These are phyloP conservation scores for Drosophila miranda DNA, from an alignment of 1,140 invertebrate species.

Conservation along the genomic window DNA sequence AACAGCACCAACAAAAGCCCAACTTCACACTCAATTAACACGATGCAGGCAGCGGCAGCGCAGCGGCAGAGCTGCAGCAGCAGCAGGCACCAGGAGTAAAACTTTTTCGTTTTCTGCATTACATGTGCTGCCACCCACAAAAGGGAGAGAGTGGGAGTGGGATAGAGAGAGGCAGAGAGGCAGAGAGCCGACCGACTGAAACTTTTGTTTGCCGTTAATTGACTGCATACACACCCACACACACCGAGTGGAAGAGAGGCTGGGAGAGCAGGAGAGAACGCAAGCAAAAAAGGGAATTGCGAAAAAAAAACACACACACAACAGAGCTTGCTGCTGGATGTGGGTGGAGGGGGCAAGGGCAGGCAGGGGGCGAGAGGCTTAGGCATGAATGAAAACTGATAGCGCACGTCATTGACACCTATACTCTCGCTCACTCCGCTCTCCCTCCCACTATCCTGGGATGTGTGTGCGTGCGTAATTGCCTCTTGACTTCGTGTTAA, in stretches of 20 bases:
- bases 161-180: not conserved
- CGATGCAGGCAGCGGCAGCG: conserved; percentile 62
- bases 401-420: conserved; percentile 80
- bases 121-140: conserved; percentile 49
- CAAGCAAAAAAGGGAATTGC: conserved; percentile 32
- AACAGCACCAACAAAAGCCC: conserved; percentile 68
- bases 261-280: conserved; percentile 20
- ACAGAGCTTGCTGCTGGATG: conserved; percentile 10
- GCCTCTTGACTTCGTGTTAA: conserved; percentile 56
- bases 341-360: conserved; percentile 24
- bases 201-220: conserved; percentile 78
- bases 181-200: conserved; percentile 40
- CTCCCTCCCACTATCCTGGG: not conserved
- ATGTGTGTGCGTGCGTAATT: conserved; percentile 66
- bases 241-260: conserved; percentile 11
- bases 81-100: not conserved
- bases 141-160: conserved; percentile 9
- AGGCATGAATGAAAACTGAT: conserved; percentile 75
- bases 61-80: not conserved
- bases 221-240: conserved; percentile 61
- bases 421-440: conserved; percentile 5
- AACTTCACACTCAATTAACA: conserved; percentile 80
- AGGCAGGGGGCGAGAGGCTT: conserved; percentile 18
- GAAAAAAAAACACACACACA: conserved; percentile 8
- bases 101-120: conserved; percentile 30